phyloP scores from a whole-genome alignment of 2,888 invertebrate genomes.

The Phyto melanocephala region DNA sequence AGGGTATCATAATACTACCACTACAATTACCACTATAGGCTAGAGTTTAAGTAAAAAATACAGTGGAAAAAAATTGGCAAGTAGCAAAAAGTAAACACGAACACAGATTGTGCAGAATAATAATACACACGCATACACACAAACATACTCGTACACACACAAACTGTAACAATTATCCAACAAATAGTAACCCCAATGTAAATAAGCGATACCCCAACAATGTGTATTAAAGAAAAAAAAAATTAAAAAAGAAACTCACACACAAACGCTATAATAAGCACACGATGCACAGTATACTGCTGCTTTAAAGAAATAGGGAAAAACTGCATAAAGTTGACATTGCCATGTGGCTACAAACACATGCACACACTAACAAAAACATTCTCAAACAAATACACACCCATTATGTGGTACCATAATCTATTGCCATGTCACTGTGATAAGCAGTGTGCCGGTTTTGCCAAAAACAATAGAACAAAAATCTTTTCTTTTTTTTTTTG shows the following conservation, averaged over 20 bases:
- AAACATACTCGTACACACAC: conserved; percentile 45
- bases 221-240: conserved; percentile 46
- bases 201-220: conserved; percentile 70
- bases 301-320: conserved; percentile 45
- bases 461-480: neutral
- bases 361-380: conserved; percentile 37
- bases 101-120: conserved; percentile 66
- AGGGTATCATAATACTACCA: conserved; percentile 65
- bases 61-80: conserved; percentile 62
- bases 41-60: conserved; percentile 33
- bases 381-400: conserved; percentile 33
- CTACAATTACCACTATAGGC: conserved; percentile 57
- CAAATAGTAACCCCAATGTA: conserved; percentile 69
- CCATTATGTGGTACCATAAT: conserved; percentile 32
- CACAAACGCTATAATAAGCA: conserved; percentile 45
- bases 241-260: conserved; percentile 27
- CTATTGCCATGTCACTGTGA: conserved; percentile 31
- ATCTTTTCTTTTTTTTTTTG: neutral
- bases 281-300: conserved; percentile 48
- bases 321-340: conserved; percentile 73
- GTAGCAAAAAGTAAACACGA: conserved; percentile 64
- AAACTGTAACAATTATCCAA: conserved; percentile 62
- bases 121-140: conserved; percentile 44
- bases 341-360: conserved; percentile 58
- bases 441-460: conserved; percentile 25